phyloP scores from a whole-genome alignment of 2,888 invertebrate genomes.

The Ethmia dodecea region DNA sequence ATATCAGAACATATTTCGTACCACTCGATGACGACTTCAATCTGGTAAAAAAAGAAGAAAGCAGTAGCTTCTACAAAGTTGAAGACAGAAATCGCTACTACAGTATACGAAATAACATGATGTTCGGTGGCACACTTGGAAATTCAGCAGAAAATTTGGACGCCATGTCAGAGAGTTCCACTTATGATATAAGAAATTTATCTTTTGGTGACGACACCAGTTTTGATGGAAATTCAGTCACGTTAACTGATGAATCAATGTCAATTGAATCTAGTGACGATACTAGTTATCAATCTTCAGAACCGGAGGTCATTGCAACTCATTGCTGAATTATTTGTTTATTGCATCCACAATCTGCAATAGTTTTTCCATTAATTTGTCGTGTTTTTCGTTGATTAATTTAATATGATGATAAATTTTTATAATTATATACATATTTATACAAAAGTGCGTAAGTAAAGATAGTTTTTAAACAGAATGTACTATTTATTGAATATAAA shows the following conservation, averaged over 20 bases:
- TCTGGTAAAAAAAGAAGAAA: constrained; percentile 58
- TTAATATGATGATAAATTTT: no score
- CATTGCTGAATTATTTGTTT: constrained; percentile 17
- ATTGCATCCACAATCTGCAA: no score
- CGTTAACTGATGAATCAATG: constrained; percentile 6
- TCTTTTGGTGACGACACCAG: constrained; percentile 27
- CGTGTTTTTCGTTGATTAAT: no score
- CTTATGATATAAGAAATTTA: constrained; percentile 30
- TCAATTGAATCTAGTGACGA: constrained; percentile 19
- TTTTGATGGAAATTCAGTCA: constrained; percentile 13
- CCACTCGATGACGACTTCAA: constrained; percentile 79
- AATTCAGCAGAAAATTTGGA: constrained; percentile 22
- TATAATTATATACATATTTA: no score
- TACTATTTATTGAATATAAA: no score
- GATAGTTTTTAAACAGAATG: no score
- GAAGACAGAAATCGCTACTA: constrained; percentile 40
- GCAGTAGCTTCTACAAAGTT: constrained; percentile 40
- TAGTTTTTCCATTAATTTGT: no score
- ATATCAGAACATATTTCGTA: constrained; percentile 85
- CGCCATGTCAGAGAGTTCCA: constrained; percentile 27
- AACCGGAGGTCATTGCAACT: constrained; percentile 45
- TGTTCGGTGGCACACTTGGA: constrained; percentile 27
- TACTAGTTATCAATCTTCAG: constrained; percentile 30
- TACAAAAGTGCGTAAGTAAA: no score
- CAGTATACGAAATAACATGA: constrained; percentile 31